phyloP scores from a whole-genome alignment of 2,113 vertebrate genomes.

The Motacilla alba region DNA sequence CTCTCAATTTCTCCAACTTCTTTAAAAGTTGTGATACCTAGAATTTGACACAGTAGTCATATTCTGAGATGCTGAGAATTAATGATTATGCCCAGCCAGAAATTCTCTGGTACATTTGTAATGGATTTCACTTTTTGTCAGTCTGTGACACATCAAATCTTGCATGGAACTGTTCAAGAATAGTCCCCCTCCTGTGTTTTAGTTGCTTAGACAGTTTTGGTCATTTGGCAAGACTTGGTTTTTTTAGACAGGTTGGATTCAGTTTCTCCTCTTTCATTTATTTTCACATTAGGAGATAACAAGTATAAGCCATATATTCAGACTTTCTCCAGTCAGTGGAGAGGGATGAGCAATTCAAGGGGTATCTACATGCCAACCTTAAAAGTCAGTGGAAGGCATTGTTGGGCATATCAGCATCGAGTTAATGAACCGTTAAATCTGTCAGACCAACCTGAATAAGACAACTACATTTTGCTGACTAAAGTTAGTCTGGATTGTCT shows the following conservation, averaged over 20 bases:
- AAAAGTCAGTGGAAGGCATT: background rate
- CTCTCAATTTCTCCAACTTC: background rate
- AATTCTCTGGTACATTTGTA: background rate
- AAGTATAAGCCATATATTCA: background rate
- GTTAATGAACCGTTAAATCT: background rate
- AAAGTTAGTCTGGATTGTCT: background rate
- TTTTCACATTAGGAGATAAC: background rate
- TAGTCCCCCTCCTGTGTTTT: background rate
- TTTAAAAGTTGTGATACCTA: background rate
- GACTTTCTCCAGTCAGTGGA: background rate
- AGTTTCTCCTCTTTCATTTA: background rate
- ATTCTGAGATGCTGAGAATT: background rate
- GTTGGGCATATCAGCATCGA: background rate
- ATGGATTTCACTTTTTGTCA: background rate
- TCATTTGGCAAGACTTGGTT: background rate
- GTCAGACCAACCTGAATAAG: background rate
- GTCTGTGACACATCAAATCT: background rate
- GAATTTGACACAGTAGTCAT: background rate
- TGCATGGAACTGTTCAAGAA: background rate
- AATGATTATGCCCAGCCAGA: background rate
- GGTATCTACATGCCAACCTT: background rate
- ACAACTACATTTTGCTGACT: background rate
- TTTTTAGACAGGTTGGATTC: background rate
- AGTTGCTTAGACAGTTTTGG: background rate
- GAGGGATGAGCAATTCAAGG: background rate